A percentile compares a stretch with the other conserved stretches of the same genome.
These are phyloP conservation scores for Hofmannophila pseudospretella DNA, from an alignment of 2,888 invertebrate genomes.

Conservation along the genomic window DNA sequence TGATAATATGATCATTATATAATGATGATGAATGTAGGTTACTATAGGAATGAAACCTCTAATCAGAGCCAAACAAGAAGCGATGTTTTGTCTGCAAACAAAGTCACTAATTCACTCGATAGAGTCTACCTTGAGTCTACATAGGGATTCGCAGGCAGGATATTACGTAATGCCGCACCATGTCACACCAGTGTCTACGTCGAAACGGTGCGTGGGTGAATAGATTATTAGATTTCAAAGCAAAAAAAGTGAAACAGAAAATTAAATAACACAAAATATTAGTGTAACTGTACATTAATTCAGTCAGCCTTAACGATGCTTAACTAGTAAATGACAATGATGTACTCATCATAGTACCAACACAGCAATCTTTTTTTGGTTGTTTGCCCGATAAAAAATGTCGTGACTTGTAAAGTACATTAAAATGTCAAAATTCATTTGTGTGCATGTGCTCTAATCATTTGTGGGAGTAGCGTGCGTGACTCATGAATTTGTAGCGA, in stretches of 20 bases:
- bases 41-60: too few relatives aligned
- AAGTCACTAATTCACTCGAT: too few relatives aligned
- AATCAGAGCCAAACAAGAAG: too few relatives aligned
- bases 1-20: too few relatives aligned
- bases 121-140: too few relatives aligned
- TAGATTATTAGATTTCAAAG: slow-evolving; percentile 1
- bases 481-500: slow-evolving; percentile 7
- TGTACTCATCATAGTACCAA: too few relatives aligned
- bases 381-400: slow-evolving; percentile 2
- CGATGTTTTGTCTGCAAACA: too few relatives aligned
- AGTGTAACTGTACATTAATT: too few relatives aligned
- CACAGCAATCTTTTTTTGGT: slow-evolving; percentile 5
- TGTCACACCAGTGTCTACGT: slow-evolving; percentile 4
- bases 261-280: too few relatives aligned
- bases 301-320: too few relatives aligned
- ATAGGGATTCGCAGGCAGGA: slow-evolving; percentile 22
- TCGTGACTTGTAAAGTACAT: neutral
- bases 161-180: slow-evolving; percentile 31
- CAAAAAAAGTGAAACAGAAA: slow-evolving; percentile 6
- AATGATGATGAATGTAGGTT: too few relatives aligned
- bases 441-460: neutral
- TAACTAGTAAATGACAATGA: too few relatives aligned
- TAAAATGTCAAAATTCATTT: neutral
- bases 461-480: slow-evolving; percentile 1
- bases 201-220: neutral